Evolutionary conservation across 1,140 invertebrate genomes (phyloP).

Genomic region (Eciton burchellii): DNA sequence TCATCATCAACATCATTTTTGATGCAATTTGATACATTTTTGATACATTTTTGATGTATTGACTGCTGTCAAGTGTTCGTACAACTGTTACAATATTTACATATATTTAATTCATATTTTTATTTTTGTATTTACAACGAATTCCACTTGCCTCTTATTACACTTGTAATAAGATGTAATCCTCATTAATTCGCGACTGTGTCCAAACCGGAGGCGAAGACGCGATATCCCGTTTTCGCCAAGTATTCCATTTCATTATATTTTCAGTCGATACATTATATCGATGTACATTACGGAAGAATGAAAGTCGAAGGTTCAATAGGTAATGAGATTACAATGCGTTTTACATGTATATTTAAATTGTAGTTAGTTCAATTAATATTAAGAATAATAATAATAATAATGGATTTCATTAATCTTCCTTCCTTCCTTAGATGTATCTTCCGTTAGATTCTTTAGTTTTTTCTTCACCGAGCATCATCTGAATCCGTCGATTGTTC

Average conservation of each 20-base stretch:
- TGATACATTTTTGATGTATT: background rate
- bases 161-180: conserved; percentile 7
- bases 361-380: conserved; percentile 33
- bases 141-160: background rate
- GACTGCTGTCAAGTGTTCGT: background rate
- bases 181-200: background rate
- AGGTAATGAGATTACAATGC: background rate
- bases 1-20: background rate
- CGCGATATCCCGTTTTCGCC: background rate
- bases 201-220: background rate
- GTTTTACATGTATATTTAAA: conserved; percentile 15
- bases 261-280: background rate
- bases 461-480: background rate
- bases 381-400: background rate
- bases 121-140: conserved; percentile 8
- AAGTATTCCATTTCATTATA: background rate
- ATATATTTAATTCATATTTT: background rate
- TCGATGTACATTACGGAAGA: background rate
- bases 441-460: background rate
- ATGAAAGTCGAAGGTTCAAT: background rate
- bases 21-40: background rate
- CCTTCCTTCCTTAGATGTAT: background rate
- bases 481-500: background rate
- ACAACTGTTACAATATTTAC: conserved; percentile 6
- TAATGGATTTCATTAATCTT: conserved; percentile 13